These are phyloP conservation scores for Danio aesculapii DNA, from an alignment of 2,797 vertebrate species.

Conservation along the genomic window DNA sequence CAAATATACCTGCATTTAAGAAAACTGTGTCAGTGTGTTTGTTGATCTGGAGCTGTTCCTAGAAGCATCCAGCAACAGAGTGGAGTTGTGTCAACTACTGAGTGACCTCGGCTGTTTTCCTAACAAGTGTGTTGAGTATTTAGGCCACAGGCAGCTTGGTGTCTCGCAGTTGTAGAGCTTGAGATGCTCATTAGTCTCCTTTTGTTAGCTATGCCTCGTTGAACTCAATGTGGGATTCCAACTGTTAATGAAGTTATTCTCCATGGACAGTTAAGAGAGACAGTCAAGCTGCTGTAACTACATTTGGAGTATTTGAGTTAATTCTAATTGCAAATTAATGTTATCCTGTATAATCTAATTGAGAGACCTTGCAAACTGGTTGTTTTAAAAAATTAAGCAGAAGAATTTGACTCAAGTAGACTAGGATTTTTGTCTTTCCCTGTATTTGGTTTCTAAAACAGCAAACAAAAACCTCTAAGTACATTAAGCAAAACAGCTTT, in stretches of 20 bases:
- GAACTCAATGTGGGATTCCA: slow-evolving; percentile 35
- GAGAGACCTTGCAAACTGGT: neutral
- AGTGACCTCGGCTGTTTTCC: slow-evolving; percentile 19
- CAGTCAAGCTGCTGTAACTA: slow-evolving; percentile 28
- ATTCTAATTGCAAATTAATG: slow-evolving; percentile 6
- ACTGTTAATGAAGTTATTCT: slow-evolving; percentile 47
- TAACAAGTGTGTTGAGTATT: slow-evolving; percentile 16
- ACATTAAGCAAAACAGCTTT: too few relatives aligned
- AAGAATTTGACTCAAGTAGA: neutral
- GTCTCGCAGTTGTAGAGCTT: slow-evolving; percentile 19
- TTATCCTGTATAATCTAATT: slow-evolving; percentile 22
- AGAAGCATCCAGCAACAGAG: slow-evolving; percentile 1
- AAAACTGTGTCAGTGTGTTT: neutral
- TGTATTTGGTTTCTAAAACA: neutral
- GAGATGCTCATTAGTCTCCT: slow-evolving; percentile 48
- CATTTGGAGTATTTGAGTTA: slow-evolving; percentile 28
- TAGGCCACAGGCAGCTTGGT: slow-evolving; percentile 18
- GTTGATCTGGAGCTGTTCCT: neutral
- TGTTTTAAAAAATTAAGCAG: neutral
- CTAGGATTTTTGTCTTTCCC: neutral
- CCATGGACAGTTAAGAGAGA: slow-evolving; percentile 37
- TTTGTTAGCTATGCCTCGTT: slow-evolving; percentile 47
- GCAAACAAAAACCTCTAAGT: neutral
- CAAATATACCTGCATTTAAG: neutral
- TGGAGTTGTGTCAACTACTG: neutral